Conservation (phyloP, 2,888 invertebrate genomes). For the Gasteruption jaculator region DNA sequence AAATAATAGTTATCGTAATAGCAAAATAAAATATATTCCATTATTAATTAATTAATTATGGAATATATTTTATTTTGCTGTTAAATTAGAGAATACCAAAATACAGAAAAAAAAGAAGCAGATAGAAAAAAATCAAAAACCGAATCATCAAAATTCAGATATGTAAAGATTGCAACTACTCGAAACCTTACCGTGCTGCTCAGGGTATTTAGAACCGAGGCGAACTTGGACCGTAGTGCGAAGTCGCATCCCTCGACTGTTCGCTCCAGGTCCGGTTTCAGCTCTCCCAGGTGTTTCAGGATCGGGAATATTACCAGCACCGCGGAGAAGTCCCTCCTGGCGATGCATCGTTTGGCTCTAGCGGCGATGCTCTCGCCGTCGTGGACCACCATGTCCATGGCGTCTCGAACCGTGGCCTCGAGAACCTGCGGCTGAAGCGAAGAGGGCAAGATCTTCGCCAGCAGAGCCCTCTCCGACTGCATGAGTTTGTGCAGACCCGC, state of each 20-base stretch:
- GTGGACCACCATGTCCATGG: constrained; percentile 77
- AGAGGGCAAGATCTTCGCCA: constrained; percentile 79
- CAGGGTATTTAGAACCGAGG: constrained; percentile 68
- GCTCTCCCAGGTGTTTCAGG: constrained; percentile 68
- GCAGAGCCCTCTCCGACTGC: constrained; percentile 79
- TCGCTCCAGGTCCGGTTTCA: constrained; percentile 78
- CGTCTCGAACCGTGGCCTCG: constrained; percentile 76
- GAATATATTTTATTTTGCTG: neutral
- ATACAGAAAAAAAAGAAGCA: constrained; percentile 9
- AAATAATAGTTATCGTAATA: neutral
- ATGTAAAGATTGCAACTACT: no score
- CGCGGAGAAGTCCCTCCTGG: constrained; percentile 73
- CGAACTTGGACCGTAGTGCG: constrained; percentile 66
- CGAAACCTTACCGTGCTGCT: constrained; percentile 66
- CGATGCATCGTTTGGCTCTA: constrained; percentile 71
- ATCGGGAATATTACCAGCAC: constrained; percentile 80
- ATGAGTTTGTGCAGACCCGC: constrained; percentile 80
- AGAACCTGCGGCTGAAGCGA: constrained; percentile 80
- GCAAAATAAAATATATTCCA: constrained; percentile 51
- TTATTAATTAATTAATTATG: constrained; percentile 48
- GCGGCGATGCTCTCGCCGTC: constrained; percentile 82
- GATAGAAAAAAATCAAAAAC: constrained; percentile 7
- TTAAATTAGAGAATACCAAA: constrained; percentile 1
- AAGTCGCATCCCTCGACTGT: constrained; percentile 71
- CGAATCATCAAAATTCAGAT: constrained; percentile 5